Conservation (phyloP, 2,888 invertebrate genomes). For the Pinctada fucata region DNA sequence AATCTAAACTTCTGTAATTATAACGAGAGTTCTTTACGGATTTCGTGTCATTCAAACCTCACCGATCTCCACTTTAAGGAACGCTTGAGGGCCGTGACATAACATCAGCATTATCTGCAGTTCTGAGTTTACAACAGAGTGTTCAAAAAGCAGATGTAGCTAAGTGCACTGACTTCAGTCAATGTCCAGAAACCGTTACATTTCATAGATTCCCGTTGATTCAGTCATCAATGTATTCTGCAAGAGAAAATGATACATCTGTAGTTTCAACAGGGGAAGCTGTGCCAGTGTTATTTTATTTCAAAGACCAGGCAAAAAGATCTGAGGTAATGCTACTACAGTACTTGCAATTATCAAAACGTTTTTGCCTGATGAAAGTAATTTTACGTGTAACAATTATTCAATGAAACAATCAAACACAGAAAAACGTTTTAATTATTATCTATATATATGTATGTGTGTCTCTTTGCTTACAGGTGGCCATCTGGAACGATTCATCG, state of each 20-base stretch:
- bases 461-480: neutral
- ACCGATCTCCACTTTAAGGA: neutral
- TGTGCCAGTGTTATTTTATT: no score
- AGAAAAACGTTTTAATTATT: neutral
- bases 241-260: no score
- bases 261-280: no score
- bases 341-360: no score
- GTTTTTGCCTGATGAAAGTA: no score
- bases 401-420: no score
- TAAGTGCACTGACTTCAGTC: slow-evolving; percentile 18
- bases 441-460: neutral
- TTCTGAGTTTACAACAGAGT: slow-evolving; percentile 9
- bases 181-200: neutral
- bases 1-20: neutral
- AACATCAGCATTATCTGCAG: slow-evolving; percentile 5
- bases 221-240: no score
- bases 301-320: no score
- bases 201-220: no score
- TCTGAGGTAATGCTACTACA: no score
- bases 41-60: neutral
- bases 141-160: slow-evolving; percentile 4
- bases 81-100: neutral
- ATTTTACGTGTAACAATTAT: no score
- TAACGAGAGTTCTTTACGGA: neutral
- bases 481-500: no score